phyloP scores from a whole-genome alignment of 1,140 invertebrate genomes.

The Geopemphigus sp. region DNA sequence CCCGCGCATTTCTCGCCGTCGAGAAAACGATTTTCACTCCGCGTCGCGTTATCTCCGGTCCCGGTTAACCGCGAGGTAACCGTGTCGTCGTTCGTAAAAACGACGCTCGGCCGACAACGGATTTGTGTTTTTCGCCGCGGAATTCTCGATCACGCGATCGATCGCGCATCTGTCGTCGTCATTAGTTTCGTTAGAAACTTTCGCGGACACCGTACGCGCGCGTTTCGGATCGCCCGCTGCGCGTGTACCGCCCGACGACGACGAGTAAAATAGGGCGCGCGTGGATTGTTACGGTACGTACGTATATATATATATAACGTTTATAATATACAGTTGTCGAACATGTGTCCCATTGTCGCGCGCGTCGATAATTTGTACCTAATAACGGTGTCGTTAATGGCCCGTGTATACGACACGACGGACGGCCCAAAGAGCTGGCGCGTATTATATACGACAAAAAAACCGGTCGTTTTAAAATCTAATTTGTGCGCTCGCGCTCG shows the following conservation, averaged over 20 bases:
- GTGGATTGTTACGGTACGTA: slow-evolving; percentile 3
- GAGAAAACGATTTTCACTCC: no score
- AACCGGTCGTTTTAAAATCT: slow-evolving; percentile 47
- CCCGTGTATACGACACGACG: slow-evolving; percentile 31
- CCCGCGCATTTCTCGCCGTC: no score
- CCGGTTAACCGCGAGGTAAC: no score
- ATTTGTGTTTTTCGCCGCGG: no score
- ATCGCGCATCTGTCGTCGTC: background rate
- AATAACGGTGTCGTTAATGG: slow-evolving; percentile 34
- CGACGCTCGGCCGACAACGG: background rate
- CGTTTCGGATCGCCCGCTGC: background rate
- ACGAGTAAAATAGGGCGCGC: slow-evolving; percentile 6
- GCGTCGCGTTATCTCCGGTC: no score
- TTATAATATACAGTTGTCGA: background rate
- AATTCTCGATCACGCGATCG: background rate
- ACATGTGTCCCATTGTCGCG: slow-evolving; percentile 44
- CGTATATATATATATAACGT: no score
- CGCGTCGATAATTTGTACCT: slow-evolving; percentile 39
- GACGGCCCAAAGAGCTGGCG: no score
- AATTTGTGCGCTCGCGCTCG: slow-evolving; percentile 38
- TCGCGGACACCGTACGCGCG: background rate
- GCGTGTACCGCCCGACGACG: background rate
- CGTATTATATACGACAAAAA: background rate
- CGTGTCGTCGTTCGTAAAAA: background rate
- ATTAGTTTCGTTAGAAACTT: background rate